A percentile compares a stretch with the other conserved stretches of the same genome.
These are phyloP conservation scores for Nemoura dubitans DNA, from an alignment of 2,888 invertebrate genomes.

Conservation along the genomic window DNA sequence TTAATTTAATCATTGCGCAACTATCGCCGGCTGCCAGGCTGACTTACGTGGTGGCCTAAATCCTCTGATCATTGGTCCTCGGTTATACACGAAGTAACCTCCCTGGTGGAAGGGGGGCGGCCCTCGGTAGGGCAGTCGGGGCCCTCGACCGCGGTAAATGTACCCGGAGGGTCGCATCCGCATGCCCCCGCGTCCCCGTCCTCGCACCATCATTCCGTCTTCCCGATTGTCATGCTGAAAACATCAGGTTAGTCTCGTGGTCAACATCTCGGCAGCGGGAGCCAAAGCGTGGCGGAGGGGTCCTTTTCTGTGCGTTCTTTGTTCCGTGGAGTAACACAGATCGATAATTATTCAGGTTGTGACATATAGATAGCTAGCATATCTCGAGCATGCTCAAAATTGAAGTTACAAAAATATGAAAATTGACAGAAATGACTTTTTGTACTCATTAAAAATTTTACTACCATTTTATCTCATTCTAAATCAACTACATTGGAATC, in stretches of 20 bases:
- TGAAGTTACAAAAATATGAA: neutral
- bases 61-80: constrained; percentile 36
- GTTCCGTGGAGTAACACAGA: neutral
- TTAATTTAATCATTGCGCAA: neutral
- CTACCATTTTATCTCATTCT: too few relatives aligned
- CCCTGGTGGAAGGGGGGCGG: constrained; percentile 33
- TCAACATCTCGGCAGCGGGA: neutral
- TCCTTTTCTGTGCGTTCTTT: neutral
- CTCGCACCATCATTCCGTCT: constrained; percentile 41
- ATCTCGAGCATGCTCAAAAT: neutral
- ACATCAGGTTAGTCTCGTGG: constrained; percentile 22
- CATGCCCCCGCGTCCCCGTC: constrained; percentile 40
- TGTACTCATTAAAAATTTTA: neutral
- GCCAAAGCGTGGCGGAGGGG: neutral
- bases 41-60: constrained; percentile 46
- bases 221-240: constrained; percentile 51
- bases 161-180: constrained; percentile 15
- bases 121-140: constrained; percentile 25
- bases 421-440: neutral
- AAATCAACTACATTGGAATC: neutral
- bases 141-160: constrained; percentile 25
- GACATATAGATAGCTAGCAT: neutral
- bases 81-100: constrained; percentile 32
- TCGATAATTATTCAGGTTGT: neutral
- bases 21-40: neutral